Evolutionary conservation across 1,140 invertebrate species (phyloP).

Genomic region (Cydia amplana): DNA sequence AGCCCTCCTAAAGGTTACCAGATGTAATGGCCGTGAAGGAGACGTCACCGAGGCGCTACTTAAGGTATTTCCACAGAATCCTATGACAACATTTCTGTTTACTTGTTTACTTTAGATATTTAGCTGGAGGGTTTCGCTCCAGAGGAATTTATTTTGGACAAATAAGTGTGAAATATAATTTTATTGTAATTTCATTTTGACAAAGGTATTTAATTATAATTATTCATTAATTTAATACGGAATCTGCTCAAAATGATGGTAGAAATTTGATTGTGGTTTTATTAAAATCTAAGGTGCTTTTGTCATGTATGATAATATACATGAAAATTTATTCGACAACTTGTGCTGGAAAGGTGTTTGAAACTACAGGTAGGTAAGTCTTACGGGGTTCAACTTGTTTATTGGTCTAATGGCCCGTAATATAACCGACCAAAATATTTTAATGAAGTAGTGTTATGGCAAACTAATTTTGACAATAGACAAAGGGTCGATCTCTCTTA

Average conservation of each 20-base stretch:
- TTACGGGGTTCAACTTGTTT: too few species aligned
- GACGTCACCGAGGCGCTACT: conserved; percentile 28
- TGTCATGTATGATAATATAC: too few species aligned
- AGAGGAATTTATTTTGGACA: conserved; percentile 20
- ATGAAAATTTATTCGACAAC: too few species aligned
- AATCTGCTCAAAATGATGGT: not conserved
- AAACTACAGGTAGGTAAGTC: too few species aligned
- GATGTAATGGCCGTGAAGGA: conserved; percentile 32
- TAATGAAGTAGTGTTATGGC: too few species aligned
- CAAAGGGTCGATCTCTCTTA: too few species aligned
- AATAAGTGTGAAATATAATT: conserved; percentile 26
- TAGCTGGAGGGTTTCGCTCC: conserved; percentile 4
- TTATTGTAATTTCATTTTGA: conserved; percentile 16
- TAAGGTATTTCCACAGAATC: conserved; percentile 32
- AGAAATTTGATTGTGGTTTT: not conserved
- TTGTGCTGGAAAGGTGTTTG: too few species aligned
- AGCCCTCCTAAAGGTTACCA: conserved; percentile 28
- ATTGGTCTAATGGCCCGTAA: too few species aligned
- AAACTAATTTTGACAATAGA: too few species aligned
- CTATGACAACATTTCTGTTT: conserved; percentile 32
- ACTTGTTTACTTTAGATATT: conserved; percentile 33
- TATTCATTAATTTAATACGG: not conserved
- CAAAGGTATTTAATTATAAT: conserved; percentile 16
- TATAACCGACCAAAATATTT: too few species aligned
- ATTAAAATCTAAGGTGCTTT: not conserved